phyloP scores from a whole-genome alignment of 2,797 vertebrate species.

The Gouania willdenowi region DNA sequence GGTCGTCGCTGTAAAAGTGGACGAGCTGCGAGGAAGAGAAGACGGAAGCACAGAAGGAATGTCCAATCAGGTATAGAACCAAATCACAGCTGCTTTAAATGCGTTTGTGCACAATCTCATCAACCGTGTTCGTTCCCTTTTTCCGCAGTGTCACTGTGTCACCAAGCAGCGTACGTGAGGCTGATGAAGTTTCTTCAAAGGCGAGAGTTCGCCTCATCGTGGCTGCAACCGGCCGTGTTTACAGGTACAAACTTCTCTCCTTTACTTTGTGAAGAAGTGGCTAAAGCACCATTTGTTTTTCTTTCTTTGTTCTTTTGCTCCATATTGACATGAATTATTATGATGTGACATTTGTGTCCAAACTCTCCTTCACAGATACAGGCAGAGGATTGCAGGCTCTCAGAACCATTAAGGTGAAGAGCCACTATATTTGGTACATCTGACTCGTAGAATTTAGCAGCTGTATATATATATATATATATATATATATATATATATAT shows the following conservation, averaged over 20 bases:
- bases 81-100: neutral
- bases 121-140: neutral
- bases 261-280: neutral
- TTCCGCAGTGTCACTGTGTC: constrained; percentile 74
- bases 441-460: too few species aligned
- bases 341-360: neutral
- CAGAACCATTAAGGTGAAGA: constrained; percentile 74
- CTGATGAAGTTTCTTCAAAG: constrained; percentile 85
- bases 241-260: neutral
- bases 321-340: too few species aligned
- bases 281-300: too few species aligned
- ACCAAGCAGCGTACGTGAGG: constrained; percentile 76
- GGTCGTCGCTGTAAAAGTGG: constrained; percentile 22
- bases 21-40: constrained; percentile 51
- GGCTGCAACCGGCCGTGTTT: constrained; percentile 70
- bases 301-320: too few species aligned
- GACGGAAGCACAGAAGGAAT: constrained; percentile 36
- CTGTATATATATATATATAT: too few species aligned
- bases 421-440: too few species aligned
- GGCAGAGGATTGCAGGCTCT: constrained; percentile 86
- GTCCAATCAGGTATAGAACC: constrained; percentile 17
- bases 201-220: constrained; percentile 77
- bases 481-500: too few species aligned
- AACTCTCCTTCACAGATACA: constrained; percentile 68
- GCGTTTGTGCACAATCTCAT: too few species aligned